Evolutionary conservation across 2,113 vertebrate genomes (phyloP).

Genomic region (Embiotoca jacksoni): DNA sequence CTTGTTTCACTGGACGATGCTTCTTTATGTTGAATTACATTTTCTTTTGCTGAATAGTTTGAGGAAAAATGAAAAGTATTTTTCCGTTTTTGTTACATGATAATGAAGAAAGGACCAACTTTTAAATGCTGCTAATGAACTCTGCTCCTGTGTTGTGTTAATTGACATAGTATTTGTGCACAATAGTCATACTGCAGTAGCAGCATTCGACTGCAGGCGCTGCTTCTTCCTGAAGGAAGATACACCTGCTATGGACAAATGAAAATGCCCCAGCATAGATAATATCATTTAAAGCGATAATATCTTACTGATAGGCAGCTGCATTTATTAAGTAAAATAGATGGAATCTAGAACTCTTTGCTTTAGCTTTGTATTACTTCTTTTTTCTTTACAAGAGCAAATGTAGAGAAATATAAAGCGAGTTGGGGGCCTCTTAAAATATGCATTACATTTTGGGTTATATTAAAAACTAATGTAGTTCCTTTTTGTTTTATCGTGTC

Average conservation of each 20-base stretch:
- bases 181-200: neutral
- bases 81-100: too few species aligned
- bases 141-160: neutral
- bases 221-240: neutral
- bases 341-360: neutral
- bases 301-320: neutral
- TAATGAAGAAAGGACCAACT: too few species aligned
- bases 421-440: too few species aligned
- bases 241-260: neutral
- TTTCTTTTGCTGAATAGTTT: too few species aligned
- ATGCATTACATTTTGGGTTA: neutral
- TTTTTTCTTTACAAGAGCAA: neutral
- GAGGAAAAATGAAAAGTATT: too few species aligned
- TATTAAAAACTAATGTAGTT: neutral
- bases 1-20: too few species aligned
- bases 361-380: neutral
- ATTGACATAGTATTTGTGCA: neutral
- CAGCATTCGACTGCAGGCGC: neutral
- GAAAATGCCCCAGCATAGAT: neutral
- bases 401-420: neutral
- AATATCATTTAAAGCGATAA: conserved; percentile 1
- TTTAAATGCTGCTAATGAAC: neutral
- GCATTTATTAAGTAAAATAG: too few species aligned
- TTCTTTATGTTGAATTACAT: too few species aligned
- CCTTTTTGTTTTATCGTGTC: neutral